These are phyloP conservation scores for Varecia variegata DNA, from an alignment of 2,797 vertebrate species.

Conservation along the genomic window DNA sequence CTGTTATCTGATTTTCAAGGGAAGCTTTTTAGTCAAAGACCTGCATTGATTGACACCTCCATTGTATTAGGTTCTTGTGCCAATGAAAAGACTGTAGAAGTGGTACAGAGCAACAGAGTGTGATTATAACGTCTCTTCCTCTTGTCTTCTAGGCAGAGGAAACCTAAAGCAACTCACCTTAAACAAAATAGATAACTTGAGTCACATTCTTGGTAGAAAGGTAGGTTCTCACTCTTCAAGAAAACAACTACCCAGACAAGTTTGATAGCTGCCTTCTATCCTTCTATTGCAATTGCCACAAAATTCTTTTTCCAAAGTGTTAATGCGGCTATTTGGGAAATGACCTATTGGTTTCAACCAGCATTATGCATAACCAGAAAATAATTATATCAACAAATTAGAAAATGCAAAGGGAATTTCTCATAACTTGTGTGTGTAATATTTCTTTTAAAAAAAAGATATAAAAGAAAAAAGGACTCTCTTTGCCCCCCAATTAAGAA, in stretches of 20 bases:
- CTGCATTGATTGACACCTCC: neutral
- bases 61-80: slow-evolving; percentile 36
- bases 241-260: neutral
- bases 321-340: neutral
- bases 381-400: slow-evolving; percentile 8
- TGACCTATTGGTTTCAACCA: neutral
- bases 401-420: slow-evolving; percentile 9
- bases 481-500: neutral
- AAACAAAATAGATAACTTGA: neutral
- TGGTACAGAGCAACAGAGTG: neutral
- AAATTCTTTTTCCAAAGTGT: neutral
- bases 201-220: neutral
- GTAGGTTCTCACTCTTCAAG: neutral
- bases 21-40: slow-evolving; percentile 52
- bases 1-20: slow-evolving; percentile 46
- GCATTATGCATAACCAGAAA: neutral
- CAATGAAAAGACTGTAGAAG: slow-evolving; percentile 39
- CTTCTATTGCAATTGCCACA: neutral
- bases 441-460: neutral
- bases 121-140: neutral
- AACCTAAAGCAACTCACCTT: neutral
- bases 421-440: neutral
- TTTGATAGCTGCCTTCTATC: neutral
- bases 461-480: neutral
- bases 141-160: neutral